Evolutionary conservation across 1,140 invertebrate species (phyloP), one percentile per base, ranked within the genome.

Genomic region (Calephelis nemesis): DNA sequence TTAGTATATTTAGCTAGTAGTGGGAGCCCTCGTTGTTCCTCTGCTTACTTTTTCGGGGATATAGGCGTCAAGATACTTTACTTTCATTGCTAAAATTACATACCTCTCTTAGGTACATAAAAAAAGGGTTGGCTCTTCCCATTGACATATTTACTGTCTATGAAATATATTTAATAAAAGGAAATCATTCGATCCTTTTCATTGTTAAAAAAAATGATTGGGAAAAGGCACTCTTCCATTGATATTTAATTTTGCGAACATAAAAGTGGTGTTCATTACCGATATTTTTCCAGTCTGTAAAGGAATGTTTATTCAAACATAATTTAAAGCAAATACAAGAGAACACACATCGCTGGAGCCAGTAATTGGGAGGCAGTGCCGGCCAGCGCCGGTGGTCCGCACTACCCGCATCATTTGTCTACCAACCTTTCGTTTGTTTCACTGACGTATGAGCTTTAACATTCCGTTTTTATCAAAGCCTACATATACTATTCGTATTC

Each of bases 241-340:
- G 7, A 45, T 5, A 9, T 45, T 45, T 45, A 45, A 45, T 9
- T 45, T 7, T 9, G 7, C 1, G 4, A 45, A 45, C 8, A 54
- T 54, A 54, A 54, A 54, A 54, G 50, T 8, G 50, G 19, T 9
- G 4, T 54, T 54, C 19, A 54, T 54, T 54, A 19, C n/a, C 50
- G 50, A 15, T 54, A 19, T n/a, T 54, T 54, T 50, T 50, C 15
- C 7, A 54, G 13, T 54, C 15, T 11, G 15, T 39, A 58, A 7
- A 11, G 19, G 1, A 39, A 58, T 58, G 54, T 58, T 58, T 58
- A 58, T 58, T 58, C 54, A 58, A 58, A 58, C 30, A 58, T 58
- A 58, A 58, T 58, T 58, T 58, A 58, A 58, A 58, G 54, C 54
- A 58, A 58, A 58, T 58, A 58, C 54, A 58, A 11, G 19, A 19